Evolutionary conservation across 2,888 invertebrate species (phyloP).

Genomic region (Netelia inedita): DNA sequence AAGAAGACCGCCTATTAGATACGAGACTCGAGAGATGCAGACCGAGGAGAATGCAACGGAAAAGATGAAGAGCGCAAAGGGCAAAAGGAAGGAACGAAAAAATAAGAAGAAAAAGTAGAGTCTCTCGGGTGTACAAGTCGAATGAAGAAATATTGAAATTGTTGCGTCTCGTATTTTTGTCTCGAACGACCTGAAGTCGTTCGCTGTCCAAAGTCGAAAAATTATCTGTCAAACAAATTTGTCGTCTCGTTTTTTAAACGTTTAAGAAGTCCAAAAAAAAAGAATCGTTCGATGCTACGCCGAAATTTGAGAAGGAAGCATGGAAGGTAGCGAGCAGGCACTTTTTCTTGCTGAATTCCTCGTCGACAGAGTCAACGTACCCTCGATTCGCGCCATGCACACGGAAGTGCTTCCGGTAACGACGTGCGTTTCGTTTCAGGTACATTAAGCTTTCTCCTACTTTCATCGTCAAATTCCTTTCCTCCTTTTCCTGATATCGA

Average conservation of each 20-base stretch:
- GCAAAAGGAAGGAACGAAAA: constrained; percentile 67
- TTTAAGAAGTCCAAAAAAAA: constrained; percentile 26
- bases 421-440: constrained; percentile 88
- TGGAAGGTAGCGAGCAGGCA: constrained; percentile 76
- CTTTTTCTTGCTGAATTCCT: constrained; percentile 89
- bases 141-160: background rate
- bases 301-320: constrained; percentile 49
- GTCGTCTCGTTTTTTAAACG: constrained; percentile 12
- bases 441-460: constrained; percentile 59
- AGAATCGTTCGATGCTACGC: constrained; percentile 51
- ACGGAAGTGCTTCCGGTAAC: constrained; percentile 82
- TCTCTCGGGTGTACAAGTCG: background rate
- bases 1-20: constrained; percentile 87
- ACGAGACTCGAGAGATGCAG: constrained; percentile 89
- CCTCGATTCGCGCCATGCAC: constrained; percentile 79
- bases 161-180: constrained; percentile 4
- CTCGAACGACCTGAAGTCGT: constrained; percentile 42
- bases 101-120: constrained; percentile 45
- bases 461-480: background rate
- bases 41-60: constrained; percentile 84
- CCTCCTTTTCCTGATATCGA: background rate
- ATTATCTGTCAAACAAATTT: constrained; percentile 37
- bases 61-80: constrained; percentile 53
- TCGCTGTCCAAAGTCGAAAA: constrained; percentile 31
- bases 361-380: constrained; percentile 86